These are phyloP conservation scores for Orientallactaga bullata DNA, from an alignment of 2,113 vertebrate species.

Conservation along the genomic window DNA sequence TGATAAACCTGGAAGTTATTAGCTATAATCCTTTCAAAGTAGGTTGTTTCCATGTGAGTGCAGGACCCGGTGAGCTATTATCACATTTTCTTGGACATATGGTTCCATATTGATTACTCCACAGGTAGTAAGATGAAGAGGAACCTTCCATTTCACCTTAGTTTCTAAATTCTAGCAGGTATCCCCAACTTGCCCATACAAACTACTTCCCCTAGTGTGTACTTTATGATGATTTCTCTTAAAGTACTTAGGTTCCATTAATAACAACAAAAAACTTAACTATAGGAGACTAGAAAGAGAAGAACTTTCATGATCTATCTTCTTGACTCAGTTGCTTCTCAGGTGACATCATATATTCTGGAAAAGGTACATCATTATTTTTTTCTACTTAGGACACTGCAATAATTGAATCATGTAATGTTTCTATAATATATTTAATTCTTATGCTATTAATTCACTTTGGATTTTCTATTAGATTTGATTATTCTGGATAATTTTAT, in stretches of 20 bases:
- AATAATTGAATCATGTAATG: not conserved
- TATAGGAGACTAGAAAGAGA: not conserved
- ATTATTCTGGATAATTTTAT: not conserved
- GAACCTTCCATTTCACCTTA: not conserved
- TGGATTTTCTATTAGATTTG: not conserved
- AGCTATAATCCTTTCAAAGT: not conserved
- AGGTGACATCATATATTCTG: not conserved
- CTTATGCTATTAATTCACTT: not conserved
- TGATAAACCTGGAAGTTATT: not conserved
- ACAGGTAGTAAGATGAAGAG: not conserved
- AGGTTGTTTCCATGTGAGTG: not conserved
- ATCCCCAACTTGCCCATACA: not conserved
- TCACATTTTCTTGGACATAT: not conserved
- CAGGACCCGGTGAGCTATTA: not conserved
- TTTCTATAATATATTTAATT: not conserved
- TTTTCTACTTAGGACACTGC: not conserved
- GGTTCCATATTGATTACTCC: not conserved
- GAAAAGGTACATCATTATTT: not conserved
- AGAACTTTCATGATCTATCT: not conserved
- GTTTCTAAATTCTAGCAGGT: not conserved
- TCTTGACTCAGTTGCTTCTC: constrained; percentile 25
- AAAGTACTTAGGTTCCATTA: constrained; percentile 34
- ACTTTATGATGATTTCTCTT: constrained; percentile 5
- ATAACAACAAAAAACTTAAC: not conserved
- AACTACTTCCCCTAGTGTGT: not conserved